Base-by-base conservation (phyloP, 2,888 invertebrate genomes). In the Lucinisca nassula region DNA sequence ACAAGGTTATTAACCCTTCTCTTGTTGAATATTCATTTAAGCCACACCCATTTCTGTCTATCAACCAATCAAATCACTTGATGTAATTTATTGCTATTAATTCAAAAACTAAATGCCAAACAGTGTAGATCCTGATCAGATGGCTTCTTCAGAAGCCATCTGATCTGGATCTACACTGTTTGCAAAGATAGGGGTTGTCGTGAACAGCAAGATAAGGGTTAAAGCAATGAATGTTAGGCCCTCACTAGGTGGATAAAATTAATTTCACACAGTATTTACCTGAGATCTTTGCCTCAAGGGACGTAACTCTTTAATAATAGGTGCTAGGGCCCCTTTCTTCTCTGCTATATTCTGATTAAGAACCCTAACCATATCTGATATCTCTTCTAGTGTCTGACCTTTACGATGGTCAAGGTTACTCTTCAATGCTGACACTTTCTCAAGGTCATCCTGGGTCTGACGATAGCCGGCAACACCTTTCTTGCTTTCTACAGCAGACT, bases 251-350 rank as follows among this genome's bases (percentile, higher is more conserved):
- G 40, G 8, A 45, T 45, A 45, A 12, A 45, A 12, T 45, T 45
- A 45, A 45, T 12, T 45, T 45, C 45, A 45, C 14, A 12, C 45
- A 45, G 14, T 45, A 45, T 45, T 79, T 90, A 96, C 96, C 95
- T 96, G 96, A 75, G 97, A 97, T 93, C 97, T 97, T 90, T 98
- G 97, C 91, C 98, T 97, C 79, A 98, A 96, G 1, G 97, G 97
- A 93, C 98, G 97, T 78, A 98, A 96, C 90, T 97, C 97, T 94
- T 97, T 97, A 38, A 97, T 96, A 45, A 97, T 95, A 1, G 97
- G 97, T 0, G 97, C 97, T 70, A 97, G 94, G 92, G 97, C 97
- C 51, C 97, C 97, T 87, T 98, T 97, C 95, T 97, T 97, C 78
- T 97, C 97, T 3, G 97, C 97, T 82, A 98, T 97, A 96, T 97